phyloP scores from a whole-genome alignment of 2,113 vertebrate genomes.

The Heteronetta atricapilla region DNA sequence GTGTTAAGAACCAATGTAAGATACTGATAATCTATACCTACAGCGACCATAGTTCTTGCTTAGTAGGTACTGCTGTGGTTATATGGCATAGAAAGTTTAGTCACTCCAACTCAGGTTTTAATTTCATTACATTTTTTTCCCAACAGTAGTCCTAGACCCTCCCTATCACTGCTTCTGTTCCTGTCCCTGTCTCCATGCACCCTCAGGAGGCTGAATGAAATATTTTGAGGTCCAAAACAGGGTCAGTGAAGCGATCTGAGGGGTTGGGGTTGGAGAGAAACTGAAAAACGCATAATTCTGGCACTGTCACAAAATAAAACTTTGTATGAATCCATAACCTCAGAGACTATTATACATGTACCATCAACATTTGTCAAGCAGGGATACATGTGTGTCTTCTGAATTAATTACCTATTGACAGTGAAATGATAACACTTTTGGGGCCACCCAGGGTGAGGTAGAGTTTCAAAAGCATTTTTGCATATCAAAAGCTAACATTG shows the following conservation, averaged over 20 bases:
- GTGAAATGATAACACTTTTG: slow-evolving; percentile 33
- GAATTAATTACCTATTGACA: slow-evolving; percentile 42
- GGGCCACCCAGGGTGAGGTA: slow-evolving; percentile 57
- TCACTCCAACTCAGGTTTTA: background rate
- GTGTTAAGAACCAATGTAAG: background rate
- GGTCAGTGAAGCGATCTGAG: background rate
- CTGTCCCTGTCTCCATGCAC: background rate
- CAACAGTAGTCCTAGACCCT: background rate
- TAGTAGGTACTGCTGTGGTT: background rate
- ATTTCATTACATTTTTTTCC: background rate
- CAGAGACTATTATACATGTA: background rate
- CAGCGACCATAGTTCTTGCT: background rate
- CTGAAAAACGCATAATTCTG: background rate
- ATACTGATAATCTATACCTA: background rate
- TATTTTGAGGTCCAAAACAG: background rate
- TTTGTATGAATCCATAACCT: background rate
- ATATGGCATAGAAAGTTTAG: background rate
- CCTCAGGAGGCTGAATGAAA: background rate
- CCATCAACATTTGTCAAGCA: background rate
- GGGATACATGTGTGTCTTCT: background rate
- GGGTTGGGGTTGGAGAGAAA: background rate
- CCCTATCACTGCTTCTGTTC: background rate
- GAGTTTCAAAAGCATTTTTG: slow-evolving; percentile 66
- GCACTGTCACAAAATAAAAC: background rate
- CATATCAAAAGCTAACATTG: slow-evolving; percentile 59